Percentiles rank a stretch among this genome's conserved stretches.
Conservation (phyloP, 2,113 vertebrate species). For the Phocoena sinus region DNA sequence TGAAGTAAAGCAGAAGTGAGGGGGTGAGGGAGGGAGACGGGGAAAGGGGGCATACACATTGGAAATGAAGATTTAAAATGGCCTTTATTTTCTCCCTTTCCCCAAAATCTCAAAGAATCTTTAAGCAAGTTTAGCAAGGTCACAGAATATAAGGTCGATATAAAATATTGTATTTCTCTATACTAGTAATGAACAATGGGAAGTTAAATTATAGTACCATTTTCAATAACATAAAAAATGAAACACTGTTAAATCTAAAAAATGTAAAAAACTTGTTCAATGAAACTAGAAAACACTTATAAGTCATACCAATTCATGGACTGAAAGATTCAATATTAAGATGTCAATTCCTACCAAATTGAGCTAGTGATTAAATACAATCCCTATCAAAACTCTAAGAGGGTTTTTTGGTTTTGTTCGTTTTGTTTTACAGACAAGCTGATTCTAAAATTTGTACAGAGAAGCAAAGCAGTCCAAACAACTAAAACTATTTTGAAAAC, state of each 20-base stretch:
- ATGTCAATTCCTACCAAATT: not conserved
- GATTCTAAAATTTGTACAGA: not conserved
- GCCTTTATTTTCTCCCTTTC: too few relatives aligned
- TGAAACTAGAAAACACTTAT: not conserved
- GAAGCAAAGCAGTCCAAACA: not conserved
- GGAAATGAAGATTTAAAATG: not conserved
- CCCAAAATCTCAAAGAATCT: not conserved
- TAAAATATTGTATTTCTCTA: not conserved
- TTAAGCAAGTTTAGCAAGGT: not conserved
- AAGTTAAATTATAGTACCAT: not conserved
- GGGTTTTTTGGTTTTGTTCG: not conserved
- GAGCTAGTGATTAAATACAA: not conserved
- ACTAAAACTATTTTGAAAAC: not conserved
- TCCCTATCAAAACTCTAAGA: not conserved
- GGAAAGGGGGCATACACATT: not conserved
- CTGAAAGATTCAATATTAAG: not conserved
- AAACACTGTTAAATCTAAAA: not conserved
- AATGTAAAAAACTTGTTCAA: not conserved
- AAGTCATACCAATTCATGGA: not conserved
- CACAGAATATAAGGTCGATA: not conserved
- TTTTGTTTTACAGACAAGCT: not conserved
- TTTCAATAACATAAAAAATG: not conserved
- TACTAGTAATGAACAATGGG: not conserved
- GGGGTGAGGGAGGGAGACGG: not conserved
- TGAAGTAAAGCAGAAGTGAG: not conserved